phyloP scores from a whole-genome alignment of 2,113 vertebrate species.

The Silurus asotus region DNA sequence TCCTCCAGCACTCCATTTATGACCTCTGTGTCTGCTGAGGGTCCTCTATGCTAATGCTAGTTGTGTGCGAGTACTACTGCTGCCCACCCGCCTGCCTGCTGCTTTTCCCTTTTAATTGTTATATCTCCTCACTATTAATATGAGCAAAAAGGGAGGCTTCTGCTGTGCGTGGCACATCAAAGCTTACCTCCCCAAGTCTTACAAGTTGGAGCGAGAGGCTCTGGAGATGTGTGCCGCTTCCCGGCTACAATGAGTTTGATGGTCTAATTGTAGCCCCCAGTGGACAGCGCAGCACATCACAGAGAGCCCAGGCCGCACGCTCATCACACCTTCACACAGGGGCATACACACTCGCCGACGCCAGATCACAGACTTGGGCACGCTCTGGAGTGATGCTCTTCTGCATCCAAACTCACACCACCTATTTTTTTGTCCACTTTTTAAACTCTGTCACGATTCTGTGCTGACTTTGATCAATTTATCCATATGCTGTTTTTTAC shows the following conservation, averaged over 20 bases:
- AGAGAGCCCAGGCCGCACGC: conserved; percentile 57
- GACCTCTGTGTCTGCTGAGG: conserved; percentile 30
- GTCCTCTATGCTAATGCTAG: conserved; percentile 42
- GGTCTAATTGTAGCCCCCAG: conserved; percentile 80
- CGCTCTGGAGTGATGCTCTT: conserved; percentile 18
- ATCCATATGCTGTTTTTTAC: background rate
- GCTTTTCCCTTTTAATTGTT: conserved; percentile 72
- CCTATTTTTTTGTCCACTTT: background rate
- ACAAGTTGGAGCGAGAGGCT: conserved; percentile 72
- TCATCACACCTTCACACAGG: conserved; percentile 34
- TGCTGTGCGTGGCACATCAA: conserved; percentile 72
- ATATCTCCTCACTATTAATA: conserved; percentile 69
- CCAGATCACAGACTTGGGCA: conserved; percentile 7
- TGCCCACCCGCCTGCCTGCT: conserved; percentile 51
- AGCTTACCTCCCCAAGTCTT: conserved; percentile 71
- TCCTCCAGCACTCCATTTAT: conserved; percentile 26
- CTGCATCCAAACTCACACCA: background rate
- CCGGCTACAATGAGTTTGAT: conserved; percentile 74
- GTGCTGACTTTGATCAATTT: conserved; percentile 18
- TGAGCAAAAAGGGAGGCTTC: conserved; percentile 70
- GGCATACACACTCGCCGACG: background rate
- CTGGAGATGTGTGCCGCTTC: conserved; percentile 64
- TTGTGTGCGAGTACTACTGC: conserved; percentile 5
- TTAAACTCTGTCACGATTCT: background rate
- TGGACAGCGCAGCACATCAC: conserved; percentile 74